Evolutionary conservation across 2,113 vertebrate genomes (phyloP), one percentile per base, ranked within the genome.

Genomic region (Columba livia): DNA sequence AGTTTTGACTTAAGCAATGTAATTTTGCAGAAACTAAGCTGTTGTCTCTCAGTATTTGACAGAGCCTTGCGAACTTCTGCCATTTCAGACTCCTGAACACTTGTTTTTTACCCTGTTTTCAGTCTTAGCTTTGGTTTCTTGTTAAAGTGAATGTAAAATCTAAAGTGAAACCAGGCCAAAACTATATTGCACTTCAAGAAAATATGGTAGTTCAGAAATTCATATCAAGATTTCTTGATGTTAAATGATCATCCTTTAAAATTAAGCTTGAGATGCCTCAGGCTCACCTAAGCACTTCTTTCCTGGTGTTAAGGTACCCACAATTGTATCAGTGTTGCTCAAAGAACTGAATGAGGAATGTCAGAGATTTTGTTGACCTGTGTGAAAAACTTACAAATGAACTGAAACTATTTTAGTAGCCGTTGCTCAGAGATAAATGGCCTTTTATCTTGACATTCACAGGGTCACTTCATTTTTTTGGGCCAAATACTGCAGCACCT

Each of bases 1-100:
- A 97, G 73, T 91, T 97, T 95, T 89, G 93, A 96, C 95, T 97
- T 85, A 91, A 93, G 92, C 96, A 97, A 85, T 91, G 67, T 75
- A 85, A 93, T 95, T 94, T 91, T 95, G 81, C 85, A 70, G 78
- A 93, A 88, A 77, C 75, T 97, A 79, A 79, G 61, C 90, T 92
- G 92, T 90, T 94, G 94, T 95, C 86, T 77, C 38, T 91, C 86
- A 64, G 65, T 89, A 75, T 91, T 79, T 89, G 91, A 85, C 58
- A 94, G 74, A 93, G 51, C 31, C 70, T 85, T 90, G 65, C 36
- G 90, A 81, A 90, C 20, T 79, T 96, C 65, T 95, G 83, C 83
- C 69, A 51, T 93, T 95, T 93, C 88, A 90, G 16, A 78, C 85
- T 94, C 54, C 62, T 92, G 31, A 75, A 50, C 12, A 80, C 15